Conservation (phyloP, 2,113 vertebrate species). For the Antennarius striatus region DNA sequence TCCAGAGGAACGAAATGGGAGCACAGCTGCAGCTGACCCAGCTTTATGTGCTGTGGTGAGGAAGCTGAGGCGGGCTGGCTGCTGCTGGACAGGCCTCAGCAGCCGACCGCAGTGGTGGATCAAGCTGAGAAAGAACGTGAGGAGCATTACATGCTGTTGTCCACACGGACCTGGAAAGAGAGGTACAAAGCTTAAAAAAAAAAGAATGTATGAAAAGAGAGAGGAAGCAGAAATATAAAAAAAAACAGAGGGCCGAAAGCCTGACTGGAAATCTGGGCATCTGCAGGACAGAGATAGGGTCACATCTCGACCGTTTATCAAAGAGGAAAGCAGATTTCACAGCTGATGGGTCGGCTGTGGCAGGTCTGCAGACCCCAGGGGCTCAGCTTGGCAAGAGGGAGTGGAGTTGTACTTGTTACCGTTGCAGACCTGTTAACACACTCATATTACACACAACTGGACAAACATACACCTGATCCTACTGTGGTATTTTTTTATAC, state of each 20-base stretch:
- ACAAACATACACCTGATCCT: slow-evolving; percentile 17
- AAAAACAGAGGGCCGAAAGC: slow-evolving; percentile 62
- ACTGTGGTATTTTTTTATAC: slow-evolving; percentile 10
- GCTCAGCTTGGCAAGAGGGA: slow-evolving; percentile 62
- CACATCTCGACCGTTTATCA: slow-evolving; percentile 78
- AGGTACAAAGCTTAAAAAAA: slow-evolving; percentile 52
- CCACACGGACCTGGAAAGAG: slow-evolving; percentile 56
- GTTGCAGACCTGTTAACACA: slow-evolving; percentile 67
- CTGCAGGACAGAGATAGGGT: slow-evolving; percentile 81
- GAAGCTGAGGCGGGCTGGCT: slow-evolving; percentile 14
- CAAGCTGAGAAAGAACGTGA: slow-evolving; percentile 56
- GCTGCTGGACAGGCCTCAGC: slow-evolving; percentile 53
- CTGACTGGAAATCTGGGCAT: slow-evolving; percentile 80
- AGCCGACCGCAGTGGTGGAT: slow-evolving; percentile 63
- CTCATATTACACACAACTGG: slow-evolving; percentile 47
- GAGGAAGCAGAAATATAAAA: slow-evolving; percentile 38
- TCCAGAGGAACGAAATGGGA: slow-evolving; percentile 44
- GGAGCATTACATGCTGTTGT: slow-evolving; percentile 61
- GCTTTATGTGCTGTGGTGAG: slow-evolving; percentile 3
- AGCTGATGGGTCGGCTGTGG: slow-evolving; percentile 75
- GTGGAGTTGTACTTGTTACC: slow-evolving; percentile 65
- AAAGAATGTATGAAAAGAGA: slow-evolving; percentile 42
- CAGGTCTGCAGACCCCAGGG: slow-evolving; percentile 66
- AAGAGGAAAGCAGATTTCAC: slow-evolving; percentile 80
- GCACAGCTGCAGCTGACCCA: slow-evolving; percentile 30